Percentiles rank a stretch among this genome's conserved stretches.
phyloP scores from a whole-genome alignment of 2,888 invertebrate species.

The Clusia tigrina region DNA sequence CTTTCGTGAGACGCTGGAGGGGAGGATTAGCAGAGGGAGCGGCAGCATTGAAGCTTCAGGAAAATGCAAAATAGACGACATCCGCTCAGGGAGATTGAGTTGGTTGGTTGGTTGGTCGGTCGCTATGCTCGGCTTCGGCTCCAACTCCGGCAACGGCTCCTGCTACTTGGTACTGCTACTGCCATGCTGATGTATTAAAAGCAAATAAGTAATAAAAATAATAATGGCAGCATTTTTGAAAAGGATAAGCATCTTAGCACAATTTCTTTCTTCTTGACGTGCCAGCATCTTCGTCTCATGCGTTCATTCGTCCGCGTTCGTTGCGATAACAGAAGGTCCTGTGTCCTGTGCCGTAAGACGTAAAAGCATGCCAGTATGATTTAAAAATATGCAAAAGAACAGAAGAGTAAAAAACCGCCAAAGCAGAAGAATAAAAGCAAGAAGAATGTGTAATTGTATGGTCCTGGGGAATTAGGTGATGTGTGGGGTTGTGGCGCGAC shows the following conservation, averaged over 20 bases:
- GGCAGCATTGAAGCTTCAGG: not conserved
- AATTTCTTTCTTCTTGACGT: slow-evolving; percentile 41
- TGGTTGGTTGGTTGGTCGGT: slow-evolving; percentile 15
- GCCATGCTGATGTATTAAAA: slow-evolving; percentile 53
- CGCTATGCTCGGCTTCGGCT: not conserved
- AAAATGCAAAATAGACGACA: slow-evolving; percentile 7
- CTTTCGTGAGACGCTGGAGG: too few relatives aligned
- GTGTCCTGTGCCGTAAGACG: not conserved
- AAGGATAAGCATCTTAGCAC: slow-evolving; percentile 57
- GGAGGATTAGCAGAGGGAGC: too few relatives aligned
- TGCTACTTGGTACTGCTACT: too few relatives aligned
- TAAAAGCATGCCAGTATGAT: not conserved
- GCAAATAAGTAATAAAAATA: slow-evolving; percentile 56
- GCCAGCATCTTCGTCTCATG: not conserved
- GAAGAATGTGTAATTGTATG: too few relatives aligned
- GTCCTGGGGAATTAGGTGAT: too few relatives aligned
- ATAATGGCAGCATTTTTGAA: slow-evolving; percentile 53
- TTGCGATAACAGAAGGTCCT: slow-evolving; percentile 58
- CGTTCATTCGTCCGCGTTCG: slow-evolving; percentile 39
- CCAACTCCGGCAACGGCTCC: not conserved
- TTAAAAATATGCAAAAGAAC: not conserved
- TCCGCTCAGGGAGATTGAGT: not conserved
- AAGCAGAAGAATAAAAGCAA: not conserved
- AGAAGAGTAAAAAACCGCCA: not conserved
- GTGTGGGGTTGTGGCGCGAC: too few relatives aligned